Conservation (phyloP, 2,113 vertebrate species). For the Clarias batrachus region DNA sequence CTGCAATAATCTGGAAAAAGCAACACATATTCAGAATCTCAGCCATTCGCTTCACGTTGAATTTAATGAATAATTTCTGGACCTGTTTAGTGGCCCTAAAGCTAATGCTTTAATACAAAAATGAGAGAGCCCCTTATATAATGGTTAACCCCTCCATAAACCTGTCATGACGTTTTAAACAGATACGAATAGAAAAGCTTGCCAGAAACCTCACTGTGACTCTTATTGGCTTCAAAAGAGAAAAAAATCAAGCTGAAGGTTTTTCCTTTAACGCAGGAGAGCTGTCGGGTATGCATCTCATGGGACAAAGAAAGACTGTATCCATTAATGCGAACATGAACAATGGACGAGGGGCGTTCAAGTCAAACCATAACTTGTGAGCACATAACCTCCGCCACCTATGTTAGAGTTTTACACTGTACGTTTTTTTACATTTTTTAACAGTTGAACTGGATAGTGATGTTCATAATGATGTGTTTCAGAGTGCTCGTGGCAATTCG, state of each 20-base stretch:
- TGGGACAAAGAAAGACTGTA: not conserved
- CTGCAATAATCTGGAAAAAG: not conserved
- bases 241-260: not conserved
- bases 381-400: no score
- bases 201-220: not conserved
- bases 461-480: no score
- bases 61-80: slow-evolving; percentile 15
- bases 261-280: not conserved
- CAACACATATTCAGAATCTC: slow-evolving; percentile 27
- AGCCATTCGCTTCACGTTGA: slow-evolving; percentile 4
- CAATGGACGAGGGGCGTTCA: not conserved
- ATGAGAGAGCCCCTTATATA: not conserved
- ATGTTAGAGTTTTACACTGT: no score
- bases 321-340: not conserved
- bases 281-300: not conserved
- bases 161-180: not conserved
- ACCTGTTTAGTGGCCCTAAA: slow-evolving; percentile 7
- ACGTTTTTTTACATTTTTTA: no score
- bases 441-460: no score
- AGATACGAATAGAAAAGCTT: not conserved
- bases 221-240: not conserved
- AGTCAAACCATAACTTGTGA: no score
- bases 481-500: no score
- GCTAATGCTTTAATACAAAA: slow-evolving; percentile 14
- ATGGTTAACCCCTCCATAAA: no score